Conservation (phyloP, 1,140 invertebrate species). For the Fragariocoptes setiger region DNA sequence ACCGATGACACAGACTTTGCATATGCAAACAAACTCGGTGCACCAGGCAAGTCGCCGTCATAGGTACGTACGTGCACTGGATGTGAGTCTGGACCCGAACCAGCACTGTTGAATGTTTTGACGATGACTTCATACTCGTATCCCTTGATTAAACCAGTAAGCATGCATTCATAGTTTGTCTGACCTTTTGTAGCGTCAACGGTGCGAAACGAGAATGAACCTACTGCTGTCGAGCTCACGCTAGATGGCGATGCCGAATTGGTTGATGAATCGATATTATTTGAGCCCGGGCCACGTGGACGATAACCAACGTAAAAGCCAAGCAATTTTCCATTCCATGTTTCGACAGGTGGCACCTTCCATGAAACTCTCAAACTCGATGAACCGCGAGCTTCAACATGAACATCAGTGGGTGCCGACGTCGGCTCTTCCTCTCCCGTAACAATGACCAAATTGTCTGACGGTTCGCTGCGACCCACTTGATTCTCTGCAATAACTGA, state of each 20-base stretch:
- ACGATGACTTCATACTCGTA: conserved; percentile 13
- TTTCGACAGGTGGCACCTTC: conserved; percentile 37
- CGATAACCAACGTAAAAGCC: conserved; percentile 26
- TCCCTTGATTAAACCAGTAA: conserved; percentile 11
- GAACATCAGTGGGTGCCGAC: conserved; percentile 11
- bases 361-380: conserved; percentile 12
- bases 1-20: conserved; percentile 8
- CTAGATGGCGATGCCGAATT: conserved; percentile 6
- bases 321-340: conserved; percentile 72
- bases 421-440: conserved; percentile 48
- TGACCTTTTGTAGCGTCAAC: background rate
- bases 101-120: conserved; percentile 12
- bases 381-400: conserved; percentile 11
- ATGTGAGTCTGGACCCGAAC: conserved; percentile 12
- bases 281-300: conserved; percentile 2
- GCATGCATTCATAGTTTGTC: conserved; percentile 10
- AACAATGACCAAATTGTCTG: conserved; percentile 61
- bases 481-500: conserved; percentile 76
- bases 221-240: no score
- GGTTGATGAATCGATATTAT: conserved; percentile 10
- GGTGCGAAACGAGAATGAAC: background rate
- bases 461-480: conserved; percentile 60
- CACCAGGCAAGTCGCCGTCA: conserved; percentile 11
- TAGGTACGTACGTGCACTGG: conserved; percentile 11
- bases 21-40: conserved; percentile 9